phyloP scores from a whole-genome alignment of 1,140 invertebrate species.

The Phortica variegata region DNA sequence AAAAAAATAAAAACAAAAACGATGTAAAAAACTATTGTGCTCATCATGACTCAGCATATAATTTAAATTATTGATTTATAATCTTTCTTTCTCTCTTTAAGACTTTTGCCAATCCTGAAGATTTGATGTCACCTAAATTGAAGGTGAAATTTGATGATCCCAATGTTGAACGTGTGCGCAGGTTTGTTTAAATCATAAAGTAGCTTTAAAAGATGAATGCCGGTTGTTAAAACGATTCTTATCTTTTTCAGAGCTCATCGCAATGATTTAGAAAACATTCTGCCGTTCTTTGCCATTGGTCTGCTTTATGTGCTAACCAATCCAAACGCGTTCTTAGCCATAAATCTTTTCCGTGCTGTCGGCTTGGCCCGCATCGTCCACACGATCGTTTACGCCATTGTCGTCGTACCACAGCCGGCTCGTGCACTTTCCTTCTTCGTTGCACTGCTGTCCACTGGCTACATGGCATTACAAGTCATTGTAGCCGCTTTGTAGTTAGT shows the following conservation, averaged over 20 bases:
- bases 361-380: constrained; percentile 63
- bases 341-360: constrained; percentile 64
- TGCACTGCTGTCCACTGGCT: constrained; percentile 59
- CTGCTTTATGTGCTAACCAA: constrained; percentile 64
- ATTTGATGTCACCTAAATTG: constrained; percentile 52
- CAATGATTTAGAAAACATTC: constrained; percentile 72
- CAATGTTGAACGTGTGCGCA: constrained; percentile 62
- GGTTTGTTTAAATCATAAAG: constrained; percentile 14
- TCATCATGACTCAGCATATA: too few species aligned
- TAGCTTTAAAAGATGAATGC: too few species aligned
- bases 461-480: constrained; percentile 60
- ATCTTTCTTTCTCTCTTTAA: constrained; percentile 38
- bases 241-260: constrained; percentile 63
- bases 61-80: neutral
- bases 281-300: constrained; percentile 65
- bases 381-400: constrained; percentile 64
- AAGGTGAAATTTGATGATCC: constrained; percentile 60
- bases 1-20: neutral
- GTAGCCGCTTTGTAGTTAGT: constrained; percentile 62
- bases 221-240: too few species aligned
- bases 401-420: constrained; percentile 62
- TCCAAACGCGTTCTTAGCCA: constrained; percentile 60
- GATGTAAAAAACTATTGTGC: too few species aligned
- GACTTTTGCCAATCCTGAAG: constrained; percentile 65
- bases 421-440: constrained; percentile 61